Conservation (phyloP, 2,113 vertebrate genomes). For the Erythrolamprus reginae region DNA sequence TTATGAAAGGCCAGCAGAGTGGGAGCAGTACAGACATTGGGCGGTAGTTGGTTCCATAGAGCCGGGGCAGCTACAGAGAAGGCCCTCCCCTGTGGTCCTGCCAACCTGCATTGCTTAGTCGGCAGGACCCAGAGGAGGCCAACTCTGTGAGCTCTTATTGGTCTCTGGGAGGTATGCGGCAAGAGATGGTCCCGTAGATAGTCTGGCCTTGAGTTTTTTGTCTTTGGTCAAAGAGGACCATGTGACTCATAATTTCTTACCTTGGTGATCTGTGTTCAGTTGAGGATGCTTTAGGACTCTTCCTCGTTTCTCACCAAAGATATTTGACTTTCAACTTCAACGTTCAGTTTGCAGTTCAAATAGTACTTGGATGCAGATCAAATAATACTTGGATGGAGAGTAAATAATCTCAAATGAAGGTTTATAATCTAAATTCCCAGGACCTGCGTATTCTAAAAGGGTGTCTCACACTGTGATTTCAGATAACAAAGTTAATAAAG, state of each 20-base stretch:
- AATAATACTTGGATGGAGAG: background rate
- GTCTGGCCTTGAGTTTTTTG: too few relatives aligned
- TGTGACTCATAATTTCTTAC: background rate
- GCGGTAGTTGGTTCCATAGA: too few relatives aligned
- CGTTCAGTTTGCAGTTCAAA: background rate
- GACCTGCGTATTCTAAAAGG: background rate
- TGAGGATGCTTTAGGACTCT: background rate
- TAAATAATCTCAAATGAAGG: background rate
- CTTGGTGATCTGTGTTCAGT: background rate
- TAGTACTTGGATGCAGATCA: background rate
- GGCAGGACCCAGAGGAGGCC: too few relatives aligned
- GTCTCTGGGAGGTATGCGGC: too few relatives aligned
- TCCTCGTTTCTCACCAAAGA: background rate
- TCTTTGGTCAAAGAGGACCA: background rate
- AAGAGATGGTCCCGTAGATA: too few relatives aligned
- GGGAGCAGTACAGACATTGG: too few relatives aligned
- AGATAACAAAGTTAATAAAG: background rate
- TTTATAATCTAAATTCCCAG: background rate
- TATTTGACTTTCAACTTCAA: background rate
- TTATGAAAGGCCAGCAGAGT: too few relatives aligned
- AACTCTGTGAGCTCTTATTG: too few relatives aligned
- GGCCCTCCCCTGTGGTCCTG: too few relatives aligned
- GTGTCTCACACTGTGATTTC: background rate
- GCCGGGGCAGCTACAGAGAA: too few relatives aligned
- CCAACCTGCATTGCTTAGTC: too few relatives aligned